Percentiles rank a stretch among this genome's conserved stretches.
Evolutionary conservation across 2,113 vertebrate species (phyloP).

Genomic region (Menura novaehollandiae): DNA sequence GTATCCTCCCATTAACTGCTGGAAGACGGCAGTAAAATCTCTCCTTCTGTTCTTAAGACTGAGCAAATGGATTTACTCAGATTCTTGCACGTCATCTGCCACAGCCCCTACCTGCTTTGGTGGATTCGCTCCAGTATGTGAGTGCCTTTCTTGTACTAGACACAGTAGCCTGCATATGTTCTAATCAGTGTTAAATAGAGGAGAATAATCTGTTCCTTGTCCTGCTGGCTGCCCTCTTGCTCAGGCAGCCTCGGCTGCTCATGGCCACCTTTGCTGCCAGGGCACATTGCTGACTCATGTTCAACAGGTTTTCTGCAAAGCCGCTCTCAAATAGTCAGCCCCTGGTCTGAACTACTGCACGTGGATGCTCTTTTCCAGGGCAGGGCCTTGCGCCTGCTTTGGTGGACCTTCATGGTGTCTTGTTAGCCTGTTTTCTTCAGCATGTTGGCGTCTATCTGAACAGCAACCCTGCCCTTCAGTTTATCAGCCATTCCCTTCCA

Average conservation of each 20-base stretch:
- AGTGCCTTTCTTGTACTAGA: neutral
- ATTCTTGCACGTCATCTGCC: neutral
- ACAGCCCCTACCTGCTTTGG: neutral
- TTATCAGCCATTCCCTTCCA: neutral
- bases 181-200: neutral
- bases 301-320: neutral
- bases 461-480: neutral
- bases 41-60: neutral
- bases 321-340: neutral
- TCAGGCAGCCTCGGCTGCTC: neutral
- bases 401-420: neutral
- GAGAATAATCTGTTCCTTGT: neutral
- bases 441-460: accelerated
- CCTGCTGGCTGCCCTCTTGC: neutral
- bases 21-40: neutral
- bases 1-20: neutral
- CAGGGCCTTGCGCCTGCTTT: neutral
- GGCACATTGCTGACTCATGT: neutral
- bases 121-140: neutral
- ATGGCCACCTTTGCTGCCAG: neutral
- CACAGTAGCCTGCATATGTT: too few relatives aligned
- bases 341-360: accelerated
- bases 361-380: neutral
- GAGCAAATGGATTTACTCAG: neutral
- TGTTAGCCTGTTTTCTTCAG: neutral